Percentiles rank a stretch among this genome's conserved stretches.
Evolutionary conservation across 2,113 vertebrate genomes (phyloP).

Genomic region (Microtus richardsoni): DNA sequence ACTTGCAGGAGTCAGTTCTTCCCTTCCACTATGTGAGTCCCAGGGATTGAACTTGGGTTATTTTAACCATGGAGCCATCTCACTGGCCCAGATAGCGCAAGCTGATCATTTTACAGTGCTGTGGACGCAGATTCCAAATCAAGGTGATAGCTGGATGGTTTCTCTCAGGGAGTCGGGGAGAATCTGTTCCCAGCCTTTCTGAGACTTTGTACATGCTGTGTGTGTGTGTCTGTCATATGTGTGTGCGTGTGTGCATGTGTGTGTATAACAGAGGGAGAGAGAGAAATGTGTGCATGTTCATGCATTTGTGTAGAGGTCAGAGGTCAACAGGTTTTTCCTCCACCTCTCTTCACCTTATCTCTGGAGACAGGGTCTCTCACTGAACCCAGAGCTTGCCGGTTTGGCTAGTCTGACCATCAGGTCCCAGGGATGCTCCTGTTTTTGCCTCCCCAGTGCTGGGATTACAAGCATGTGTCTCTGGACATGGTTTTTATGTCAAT

Average conservation of each 20-base stretch:
- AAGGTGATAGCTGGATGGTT: background rate
- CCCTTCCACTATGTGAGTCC: background rate
- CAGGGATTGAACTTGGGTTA: background rate
- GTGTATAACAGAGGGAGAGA: background rate
- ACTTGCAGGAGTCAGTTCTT: background rate
- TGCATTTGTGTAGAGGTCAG: background rate
- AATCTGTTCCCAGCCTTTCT: background rate
- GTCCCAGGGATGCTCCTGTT: background rate
- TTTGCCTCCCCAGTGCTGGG: background rate
- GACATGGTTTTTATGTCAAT: background rate
- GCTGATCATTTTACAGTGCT: background rate
- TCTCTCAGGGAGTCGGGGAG: background rate
- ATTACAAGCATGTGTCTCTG: background rate
- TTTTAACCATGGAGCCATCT: background rate
- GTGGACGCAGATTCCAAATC: background rate
- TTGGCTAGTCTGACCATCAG: background rate
- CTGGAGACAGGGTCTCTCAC: background rate
- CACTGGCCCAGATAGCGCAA: background rate
- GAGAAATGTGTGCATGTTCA: background rate
- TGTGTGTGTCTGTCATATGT: background rate
- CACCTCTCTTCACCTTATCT: background rate
- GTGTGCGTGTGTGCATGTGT: too few relatives aligned
- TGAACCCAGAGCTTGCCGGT: background rate
- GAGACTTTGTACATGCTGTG: background rate
- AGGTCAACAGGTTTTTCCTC: background rate